Evolutionary conservation across 2,797 vertebrate species (phyloP).

Genomic region (Phoeniculus purpureus): DNA sequence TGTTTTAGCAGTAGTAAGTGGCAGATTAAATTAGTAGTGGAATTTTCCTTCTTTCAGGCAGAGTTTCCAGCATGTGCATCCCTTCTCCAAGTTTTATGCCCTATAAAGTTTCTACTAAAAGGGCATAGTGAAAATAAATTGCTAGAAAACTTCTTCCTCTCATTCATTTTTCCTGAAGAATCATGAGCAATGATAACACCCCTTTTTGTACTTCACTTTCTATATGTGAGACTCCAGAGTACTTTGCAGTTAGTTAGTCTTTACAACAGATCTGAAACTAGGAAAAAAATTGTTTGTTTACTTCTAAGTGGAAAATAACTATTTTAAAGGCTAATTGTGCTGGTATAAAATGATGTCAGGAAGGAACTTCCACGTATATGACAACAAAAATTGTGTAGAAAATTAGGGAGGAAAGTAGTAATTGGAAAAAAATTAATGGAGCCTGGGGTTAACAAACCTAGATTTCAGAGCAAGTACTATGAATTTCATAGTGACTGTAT

Average conservation of each 20-base stretch:
- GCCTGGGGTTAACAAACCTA: background rate
- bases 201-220: background rate
- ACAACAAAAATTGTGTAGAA: background rate
- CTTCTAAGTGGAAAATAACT: background rate
- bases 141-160: background rate
- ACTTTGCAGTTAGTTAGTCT: background rate
- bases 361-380: background rate
- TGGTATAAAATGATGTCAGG: background rate
- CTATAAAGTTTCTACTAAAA: constrained; percentile 30
- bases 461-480: background rate
- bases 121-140: constrained; percentile 9
- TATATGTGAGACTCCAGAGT: background rate
- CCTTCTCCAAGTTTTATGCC: constrained; percentile 20
- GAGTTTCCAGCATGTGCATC: background rate
- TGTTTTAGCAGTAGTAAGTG: constrained; percentile 39
- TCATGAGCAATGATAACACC: background rate
- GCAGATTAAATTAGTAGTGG: constrained; percentile 58
- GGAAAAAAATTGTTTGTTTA: background rate
- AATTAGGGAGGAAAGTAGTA: background rate
- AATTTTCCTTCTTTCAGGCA: constrained; percentile 64
- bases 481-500: background rate
- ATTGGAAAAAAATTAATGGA: background rate
- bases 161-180: background rate
- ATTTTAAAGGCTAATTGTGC: background rate
- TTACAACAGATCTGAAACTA: background rate